A percentile compares a stretch with the other conserved stretches of the same genome.
Conservation (phyloP, 2,113 vertebrate species). For the Poeciliopsis retropinna region DNA sequence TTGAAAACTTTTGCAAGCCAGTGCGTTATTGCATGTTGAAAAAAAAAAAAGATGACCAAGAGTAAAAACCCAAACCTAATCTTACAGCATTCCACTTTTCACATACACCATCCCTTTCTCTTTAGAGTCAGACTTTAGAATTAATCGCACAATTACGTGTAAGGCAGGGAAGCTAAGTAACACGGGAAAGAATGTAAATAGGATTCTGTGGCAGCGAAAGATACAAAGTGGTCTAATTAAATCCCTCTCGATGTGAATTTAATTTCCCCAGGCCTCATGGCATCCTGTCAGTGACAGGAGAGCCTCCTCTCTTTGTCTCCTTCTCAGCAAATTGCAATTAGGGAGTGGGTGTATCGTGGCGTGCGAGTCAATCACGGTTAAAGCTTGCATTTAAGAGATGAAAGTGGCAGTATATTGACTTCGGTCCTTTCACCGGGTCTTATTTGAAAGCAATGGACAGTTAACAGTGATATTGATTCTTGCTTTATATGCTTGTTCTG, state of each 20-base stretch:
- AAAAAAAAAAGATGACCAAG: background rate
- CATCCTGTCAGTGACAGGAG: constrained; percentile 61
- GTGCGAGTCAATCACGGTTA: constrained; percentile 60
- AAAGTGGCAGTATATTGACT: constrained; percentile 40
- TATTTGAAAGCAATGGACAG: constrained; percentile 49
- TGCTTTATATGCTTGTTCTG: constrained; percentile 34
- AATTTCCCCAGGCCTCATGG: constrained; percentile 61
- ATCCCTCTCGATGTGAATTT: constrained; percentile 61
- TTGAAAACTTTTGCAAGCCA: background rate
- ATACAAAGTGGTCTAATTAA: constrained; percentile 76
- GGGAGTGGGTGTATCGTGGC: constrained; percentile 39
- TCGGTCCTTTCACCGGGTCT: constrained; percentile 20
- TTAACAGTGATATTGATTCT: constrained; percentile 63
- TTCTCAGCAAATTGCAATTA: constrained; percentile 68
- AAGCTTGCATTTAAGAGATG: constrained; percentile 44
- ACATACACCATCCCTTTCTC: background rate
- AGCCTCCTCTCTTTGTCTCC: constrained; percentile 56
- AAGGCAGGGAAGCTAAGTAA: constrained; percentile 50
- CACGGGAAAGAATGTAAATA: constrained; percentile 64
- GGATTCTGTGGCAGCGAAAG: constrained; percentile 60
- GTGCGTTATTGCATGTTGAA: background rate
- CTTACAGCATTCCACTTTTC: constrained; percentile 12
- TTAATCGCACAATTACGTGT: constrained; percentile 42
- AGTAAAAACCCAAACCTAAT: constrained; percentile 16
- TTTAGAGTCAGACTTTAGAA: constrained; percentile 31